Evolutionary conservation across 2,113 vertebrate species (phyloP).

Genomic region (Astatoreochromis straeleni): DNA sequence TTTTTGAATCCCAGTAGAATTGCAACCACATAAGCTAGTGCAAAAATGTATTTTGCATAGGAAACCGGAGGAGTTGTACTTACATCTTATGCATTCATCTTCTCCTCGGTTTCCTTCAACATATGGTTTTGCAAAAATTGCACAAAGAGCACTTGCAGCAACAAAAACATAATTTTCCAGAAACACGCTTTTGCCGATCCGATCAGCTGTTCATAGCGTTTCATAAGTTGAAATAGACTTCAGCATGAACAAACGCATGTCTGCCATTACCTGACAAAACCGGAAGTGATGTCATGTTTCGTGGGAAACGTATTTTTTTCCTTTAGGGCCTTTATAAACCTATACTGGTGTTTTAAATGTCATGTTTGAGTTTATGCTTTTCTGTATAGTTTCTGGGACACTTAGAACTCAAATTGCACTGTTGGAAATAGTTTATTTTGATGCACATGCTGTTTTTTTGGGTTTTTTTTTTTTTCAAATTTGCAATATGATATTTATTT

Average conservation of each 20-base stretch:
- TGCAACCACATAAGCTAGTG: background rate
- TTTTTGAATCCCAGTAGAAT: background rate
- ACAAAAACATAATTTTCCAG: background rate
- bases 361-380: background rate
- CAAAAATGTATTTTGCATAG: background rate
- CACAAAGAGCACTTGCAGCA: background rate
- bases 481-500: background rate
- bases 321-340: too few species aligned
- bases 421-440: background rate
- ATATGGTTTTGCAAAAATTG: background rate
- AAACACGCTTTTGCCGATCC: background rate
- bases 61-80: background rate
- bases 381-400: background rate
- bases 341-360: too few species aligned
- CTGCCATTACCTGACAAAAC: too few species aligned
- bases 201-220: background rate
- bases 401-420: background rate
- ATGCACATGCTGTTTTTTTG: rapidly evolving
- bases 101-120: background rate
- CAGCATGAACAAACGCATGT: background rate
- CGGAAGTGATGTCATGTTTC: too few species aligned
- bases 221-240: rapidly evolving
- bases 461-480: background rate
- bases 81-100: background rate
- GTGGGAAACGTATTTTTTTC: too few species aligned